Evolutionary conservation across 2,888 invertebrate genomes (phyloP), one percentile per base, ranked within the genome.

Genomic region (Melanargia galathea): DNA sequence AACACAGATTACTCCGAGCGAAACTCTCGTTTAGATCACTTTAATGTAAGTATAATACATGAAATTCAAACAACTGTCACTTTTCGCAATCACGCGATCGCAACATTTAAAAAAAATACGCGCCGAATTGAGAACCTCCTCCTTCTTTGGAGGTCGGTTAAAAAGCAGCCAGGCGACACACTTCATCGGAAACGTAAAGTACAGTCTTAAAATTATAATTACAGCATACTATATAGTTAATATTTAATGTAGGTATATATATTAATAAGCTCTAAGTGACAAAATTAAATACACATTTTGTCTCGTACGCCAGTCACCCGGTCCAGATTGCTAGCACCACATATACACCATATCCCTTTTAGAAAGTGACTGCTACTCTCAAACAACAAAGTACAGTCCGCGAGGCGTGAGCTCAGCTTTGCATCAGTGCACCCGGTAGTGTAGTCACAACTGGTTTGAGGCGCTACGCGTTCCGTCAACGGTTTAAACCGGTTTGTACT

Each of bases 241-340:
- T 80, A 81, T 82, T 80, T 83, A 33, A 84, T 79, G 78, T 82
- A 84, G 79, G 78, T 82, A 84, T 86, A 86, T 87, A 87, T 86
- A 90, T 90, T 90, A 90, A 84, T 89, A 90, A 91, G 90, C 90
- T 91, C 90, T 90, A 90, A 88, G 83, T 81, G 87, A 87, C 84
- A 84, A 87, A 88, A 89, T 81, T 78, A 88, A 85, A 35, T 83
- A 85, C 78, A 84, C 77, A 82, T 85, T 87, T 81, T 81, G 81
- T 85, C 82, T 81, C 77, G 79, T 75, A 74, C 70, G 75, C 79
- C 88, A 85, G 86, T 84, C 89, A 86, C 84, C 81, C 81, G 74
- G 75, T 79, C 79, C 84, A 82, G 79, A 81, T 78, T 79, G 84
- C 80, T 90, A 90, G 90, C 90, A 90, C 90, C 90, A 89, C 87